Conservation (phyloP, 2,113 vertebrate genomes). For the Panthera uncia region DNA sequence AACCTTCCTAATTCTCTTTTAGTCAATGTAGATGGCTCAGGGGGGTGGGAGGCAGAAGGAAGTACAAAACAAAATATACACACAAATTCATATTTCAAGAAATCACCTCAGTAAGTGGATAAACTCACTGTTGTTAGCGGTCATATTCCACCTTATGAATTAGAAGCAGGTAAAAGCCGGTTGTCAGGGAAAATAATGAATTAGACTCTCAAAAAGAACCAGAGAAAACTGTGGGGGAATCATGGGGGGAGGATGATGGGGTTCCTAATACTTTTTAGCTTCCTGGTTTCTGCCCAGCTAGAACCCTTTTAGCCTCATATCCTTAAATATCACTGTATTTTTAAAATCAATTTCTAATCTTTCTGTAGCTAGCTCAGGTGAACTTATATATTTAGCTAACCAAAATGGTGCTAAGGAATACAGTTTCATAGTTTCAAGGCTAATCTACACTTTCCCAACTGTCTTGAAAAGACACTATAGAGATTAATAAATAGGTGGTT, state of each 20-base stretch:
- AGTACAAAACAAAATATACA: background rate
- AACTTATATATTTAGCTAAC: slow-evolving; percentile 30
- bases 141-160: background rate
- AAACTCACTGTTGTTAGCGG: background rate
- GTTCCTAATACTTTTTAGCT: background rate
- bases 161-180: background rate
- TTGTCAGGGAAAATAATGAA: background rate
- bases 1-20: background rate
- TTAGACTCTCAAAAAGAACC: background rate
- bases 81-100: background rate
- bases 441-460: background rate
- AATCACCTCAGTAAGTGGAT: background rate
- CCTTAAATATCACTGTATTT: background rate
- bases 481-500: background rate
- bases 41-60: background rate
- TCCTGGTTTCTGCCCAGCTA: background rate
- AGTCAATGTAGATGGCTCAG: background rate
- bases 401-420: slow-evolving; percentile 27
- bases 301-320: background rate
- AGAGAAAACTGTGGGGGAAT: background rate
- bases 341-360: background rate
- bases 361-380: slow-evolving; percentile 23
- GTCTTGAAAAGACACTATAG: background rate
- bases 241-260: background rate
- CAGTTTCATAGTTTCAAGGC: slow-evolving; percentile 3